Base-by-base conservation (phyloP, 1,140 invertebrate species). In the Apolygus lucorum region DNA sequence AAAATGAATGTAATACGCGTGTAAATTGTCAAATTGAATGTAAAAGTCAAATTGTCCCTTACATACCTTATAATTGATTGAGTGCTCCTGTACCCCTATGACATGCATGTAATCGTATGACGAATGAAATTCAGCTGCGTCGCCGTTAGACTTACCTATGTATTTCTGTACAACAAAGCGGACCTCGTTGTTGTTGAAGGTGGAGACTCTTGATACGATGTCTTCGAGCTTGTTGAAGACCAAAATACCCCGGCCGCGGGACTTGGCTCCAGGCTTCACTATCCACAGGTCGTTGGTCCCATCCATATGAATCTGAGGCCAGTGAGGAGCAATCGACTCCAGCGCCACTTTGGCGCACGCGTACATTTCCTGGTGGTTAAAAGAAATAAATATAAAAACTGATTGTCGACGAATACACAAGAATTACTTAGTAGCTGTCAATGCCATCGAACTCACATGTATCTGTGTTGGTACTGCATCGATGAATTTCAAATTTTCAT, bases 141-240 rank as follows among this genome's bases (percentile, higher is more conserved):
- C n/a, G n/a, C 17, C 34, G 34, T 42, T 59, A 59, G 22, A 11
- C 77, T 79, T 80, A 95, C 92, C 93, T 73, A 97, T 95, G 78
- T 97, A 96, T 80, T 97, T 97, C 78, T 96, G 93, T 25, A 96
- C 89, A 28, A 97, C 92, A 78, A 90, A 95, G 82, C 91, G 87
- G 68, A 85, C 85, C 77, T 92, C 90, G 62, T 82, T 82, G n/a
- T 82, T 76, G n/a, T 65, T 68, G 34, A 65, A 67, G n/a, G 59
- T 22, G 21, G 68, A 63, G 28, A 90, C 83, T 71, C 86, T 87
- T 59, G 86, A 86, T 72, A 93, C 79, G 49, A 96, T 93, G 74
- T 93, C 89, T 72, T 93, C 90, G 13, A 96, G 81, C 76, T 87
- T 88, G 77, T 94, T 90, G 83, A 92, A 87, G 26, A 96, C 82